Conservation (phyloP, 2,113 vertebrate genomes). For the Campylomormyrus numenius region DNA sequence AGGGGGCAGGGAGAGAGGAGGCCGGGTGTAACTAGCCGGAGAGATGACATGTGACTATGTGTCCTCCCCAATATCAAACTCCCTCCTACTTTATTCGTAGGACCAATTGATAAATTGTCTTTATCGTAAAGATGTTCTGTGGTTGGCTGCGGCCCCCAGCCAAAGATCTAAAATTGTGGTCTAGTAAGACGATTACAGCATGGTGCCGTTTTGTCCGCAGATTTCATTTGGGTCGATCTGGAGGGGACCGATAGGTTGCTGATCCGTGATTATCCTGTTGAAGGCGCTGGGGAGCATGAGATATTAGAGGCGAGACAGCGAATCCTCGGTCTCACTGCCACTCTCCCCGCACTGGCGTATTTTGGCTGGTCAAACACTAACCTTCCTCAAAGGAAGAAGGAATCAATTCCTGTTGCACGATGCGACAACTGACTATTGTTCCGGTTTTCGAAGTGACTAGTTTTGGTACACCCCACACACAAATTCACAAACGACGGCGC, state of each 20-base stretch:
- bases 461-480: background rate
- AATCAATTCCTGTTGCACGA: background rate
- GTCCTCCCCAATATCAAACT: background rate
- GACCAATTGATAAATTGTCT: background rate
- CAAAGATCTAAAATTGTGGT: background rate
- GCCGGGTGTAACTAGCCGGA: background rate
- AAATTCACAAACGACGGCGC: background rate
- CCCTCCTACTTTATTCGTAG: background rate
- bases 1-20: background rate
- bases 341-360: background rate
- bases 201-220: background rate
- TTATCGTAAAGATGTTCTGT: background rate
- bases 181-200: background rate
- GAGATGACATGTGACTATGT: background rate
- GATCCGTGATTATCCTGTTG: background rate
- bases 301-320: background rate
- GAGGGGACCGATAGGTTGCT: background rate
- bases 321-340: background rate
- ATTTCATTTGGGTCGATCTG: background rate
- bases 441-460: background rate
- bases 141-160: background rate
- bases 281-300: background rate
- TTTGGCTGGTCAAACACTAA: background rate
- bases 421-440: background rate
- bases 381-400: background rate